Base-by-base conservation (phyloP, 2,113 vertebrate species). In the Peromyscus maniculatus region DNA sequence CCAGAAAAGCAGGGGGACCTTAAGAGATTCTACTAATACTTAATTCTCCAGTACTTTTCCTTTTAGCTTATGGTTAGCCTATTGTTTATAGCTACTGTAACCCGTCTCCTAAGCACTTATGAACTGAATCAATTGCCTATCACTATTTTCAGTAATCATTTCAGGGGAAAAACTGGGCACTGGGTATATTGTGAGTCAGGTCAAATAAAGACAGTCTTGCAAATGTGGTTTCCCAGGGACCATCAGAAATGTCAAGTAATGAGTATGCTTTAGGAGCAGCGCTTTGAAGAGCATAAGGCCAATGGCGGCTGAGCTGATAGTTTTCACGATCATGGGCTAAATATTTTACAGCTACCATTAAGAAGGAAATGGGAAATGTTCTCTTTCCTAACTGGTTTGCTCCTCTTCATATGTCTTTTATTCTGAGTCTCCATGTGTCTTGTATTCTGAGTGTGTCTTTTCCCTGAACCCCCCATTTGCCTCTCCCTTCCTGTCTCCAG, bases 41-140 rank as follows among this genome's bases (percentile, higher is more conserved):
- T 87, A 19, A 84, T 91, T 94, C 15, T 2, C 57, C 8, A 82
- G 39, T 87, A 64, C 72, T 62, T 83, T 71, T 28, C 28, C 77
- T 93, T n/a, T 75, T 84, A 94, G n/a, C 5, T 71, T 95, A 89
- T 64, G 57, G 72, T 69, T 55, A 96, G 62, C 39, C 22, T 91
- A 80, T 71, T 84, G 4, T 93, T 95, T 91, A 21, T 3, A 92
- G 7, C 36, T 75, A 69, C 2, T 86, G 3, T 57, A 75, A 93
- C 24, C 52, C 4, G 77, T 17, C 87, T 84, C 15, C 57, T 7
- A 75, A 22, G 36, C 39, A 94, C 13, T 87, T 67, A 84, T 16
- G 11, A 94, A 64, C 10, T 57, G 43, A 92, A 77, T 66, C 2
- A 82, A 67, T n/a, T 72, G 31, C n/a, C 52, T 79, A 12, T 52